Evolutionary conservation across 2,113 vertebrate genomes (phyloP).

Genomic region (Leucosticte australis): DNA sequence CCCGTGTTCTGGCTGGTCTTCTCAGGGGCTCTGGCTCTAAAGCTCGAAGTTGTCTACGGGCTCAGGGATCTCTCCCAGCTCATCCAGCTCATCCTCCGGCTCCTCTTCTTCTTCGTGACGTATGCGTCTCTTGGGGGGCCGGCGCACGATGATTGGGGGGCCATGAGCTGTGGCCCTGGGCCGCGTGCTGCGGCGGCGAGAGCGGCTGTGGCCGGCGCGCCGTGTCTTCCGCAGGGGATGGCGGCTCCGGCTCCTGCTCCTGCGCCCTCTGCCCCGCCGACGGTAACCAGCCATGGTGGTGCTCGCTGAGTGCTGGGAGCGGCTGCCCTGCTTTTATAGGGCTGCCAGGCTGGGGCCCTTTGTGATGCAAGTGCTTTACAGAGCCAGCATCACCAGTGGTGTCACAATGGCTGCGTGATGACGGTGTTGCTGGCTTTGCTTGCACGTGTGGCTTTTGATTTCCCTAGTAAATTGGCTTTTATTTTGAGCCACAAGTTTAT

Average conservation of each 20-base stretch:
- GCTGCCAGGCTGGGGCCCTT: neutral
- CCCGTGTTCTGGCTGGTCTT: neutral
- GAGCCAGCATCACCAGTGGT: neutral
- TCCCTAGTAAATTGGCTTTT: neutral
- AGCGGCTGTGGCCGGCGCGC: neutral
- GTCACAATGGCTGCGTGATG: neutral
- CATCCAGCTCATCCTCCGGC: neutral
- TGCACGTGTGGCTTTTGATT: neutral
- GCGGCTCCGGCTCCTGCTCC: neutral
- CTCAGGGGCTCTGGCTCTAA: neutral
- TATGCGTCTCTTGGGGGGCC: neutral
- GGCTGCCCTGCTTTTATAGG: neutral
- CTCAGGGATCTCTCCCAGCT: neutral
- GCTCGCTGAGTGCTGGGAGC: neutral
- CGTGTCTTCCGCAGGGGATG: neutral
- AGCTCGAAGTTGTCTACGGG: neutral
- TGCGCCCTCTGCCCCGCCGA: neutral
- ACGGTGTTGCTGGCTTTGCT: neutral
- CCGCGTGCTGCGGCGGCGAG: neutral
- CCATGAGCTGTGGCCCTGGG: accelerated
- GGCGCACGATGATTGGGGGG: neutral
- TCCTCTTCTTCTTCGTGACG: accelerated
- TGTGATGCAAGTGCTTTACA: neutral
- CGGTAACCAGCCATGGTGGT: neutral
- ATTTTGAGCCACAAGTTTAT: neutral